Base-by-base conservation (phyloP, 2,888 invertebrate species). In the Bruchidius siliquastri region DNA sequence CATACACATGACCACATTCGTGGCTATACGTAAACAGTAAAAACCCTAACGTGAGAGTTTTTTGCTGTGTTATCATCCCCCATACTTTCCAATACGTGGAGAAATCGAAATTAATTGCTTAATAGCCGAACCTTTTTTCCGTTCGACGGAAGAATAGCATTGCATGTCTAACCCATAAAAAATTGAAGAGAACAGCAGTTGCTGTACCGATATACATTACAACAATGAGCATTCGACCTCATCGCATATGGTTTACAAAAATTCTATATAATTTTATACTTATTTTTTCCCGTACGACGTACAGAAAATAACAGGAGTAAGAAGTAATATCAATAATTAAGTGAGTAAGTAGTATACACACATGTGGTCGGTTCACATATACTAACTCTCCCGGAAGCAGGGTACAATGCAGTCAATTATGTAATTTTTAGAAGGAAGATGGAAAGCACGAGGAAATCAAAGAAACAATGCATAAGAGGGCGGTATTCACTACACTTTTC, bases 301-400 rank as follows among this genome's bases (percentile, higher is more conserved):
- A 84, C 84, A 83, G 84, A 82, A 86, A 87, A 87, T 86, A 84
- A 86, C 86, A 86, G 85, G 84, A 85, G 85, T 82, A 84, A 81
- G 77, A 78, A 76, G 79, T 86, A 86, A 86, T 87, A 86, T 86
- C 84, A 86, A 87, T 87, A 87, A 87, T 86, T 87, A 86, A 81
- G 81, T 78, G 81, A 80, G 83, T 83, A 86, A 85, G 85, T 86
- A 86, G 85, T 84, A 85, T 85, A 84, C 85, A 84, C 83, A 84
- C 85, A 85, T 85, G 81, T 85, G 85, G 82, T 83, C 78, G 82
- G 85, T 86, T 85, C 85, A 84, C 85, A 85, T 85, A 85, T 49
- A 49, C 13, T 13, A 49, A 49, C 49, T 49, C 49, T 49, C 18
- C 13, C 49, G 49, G 49, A 49, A 49, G 49, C 18, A 26, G 49